A percentile compares a stretch with the other conserved stretches of the same genome.
Conservation (phyloP, 2,888 invertebrate genomes). For the Nysson spinosus region DNA sequence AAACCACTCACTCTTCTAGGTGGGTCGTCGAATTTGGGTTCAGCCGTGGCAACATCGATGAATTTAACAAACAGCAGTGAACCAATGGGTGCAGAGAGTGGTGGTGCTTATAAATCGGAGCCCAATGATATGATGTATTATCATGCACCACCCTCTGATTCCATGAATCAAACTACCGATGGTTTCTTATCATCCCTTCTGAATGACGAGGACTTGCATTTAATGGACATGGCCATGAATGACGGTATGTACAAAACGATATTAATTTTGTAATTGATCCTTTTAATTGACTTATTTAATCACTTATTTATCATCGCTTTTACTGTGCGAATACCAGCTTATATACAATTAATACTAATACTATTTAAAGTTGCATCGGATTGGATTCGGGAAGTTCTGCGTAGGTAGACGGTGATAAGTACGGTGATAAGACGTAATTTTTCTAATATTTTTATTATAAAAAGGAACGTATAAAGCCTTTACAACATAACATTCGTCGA, state of each 20-base stretch:
- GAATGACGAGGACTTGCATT: constrained; percentile 92
- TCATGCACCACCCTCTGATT: constrained; percentile 80
- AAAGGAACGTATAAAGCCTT: constrained; percentile 58
- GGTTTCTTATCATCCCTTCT: constrained; percentile 92
- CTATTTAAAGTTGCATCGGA: not conserved
- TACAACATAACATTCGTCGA: constrained; percentile 42
- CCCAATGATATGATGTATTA: constrained; percentile 89
- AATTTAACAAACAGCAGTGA: constrained; percentile 87
- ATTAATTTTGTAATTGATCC: not conserved
- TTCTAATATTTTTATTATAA: constrained; percentile 55
- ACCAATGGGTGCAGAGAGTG: constrained; percentile 81
- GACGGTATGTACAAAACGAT: constrained; percentile 82
- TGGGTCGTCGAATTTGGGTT: constrained; percentile 82
- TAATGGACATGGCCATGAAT: constrained; percentile 95
- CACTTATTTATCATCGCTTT: not conserved
- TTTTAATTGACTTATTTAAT: not conserved
- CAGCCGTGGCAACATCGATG: constrained; percentile 88
- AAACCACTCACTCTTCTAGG: constrained; percentile 70
- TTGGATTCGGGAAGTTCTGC: no score
- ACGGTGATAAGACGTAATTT: not conserved
- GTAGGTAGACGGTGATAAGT: not conserved
- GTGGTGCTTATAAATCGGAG: constrained; percentile 84
- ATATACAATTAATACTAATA: no score
- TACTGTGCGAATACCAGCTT: not conserved
- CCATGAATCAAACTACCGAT: constrained; percentile 87